Percentiles rank a stretch among this genome's conserved stretches.
Conservation (phyloP, 2,888 invertebrate genomes). For the Epistrophella euchroma region DNA sequence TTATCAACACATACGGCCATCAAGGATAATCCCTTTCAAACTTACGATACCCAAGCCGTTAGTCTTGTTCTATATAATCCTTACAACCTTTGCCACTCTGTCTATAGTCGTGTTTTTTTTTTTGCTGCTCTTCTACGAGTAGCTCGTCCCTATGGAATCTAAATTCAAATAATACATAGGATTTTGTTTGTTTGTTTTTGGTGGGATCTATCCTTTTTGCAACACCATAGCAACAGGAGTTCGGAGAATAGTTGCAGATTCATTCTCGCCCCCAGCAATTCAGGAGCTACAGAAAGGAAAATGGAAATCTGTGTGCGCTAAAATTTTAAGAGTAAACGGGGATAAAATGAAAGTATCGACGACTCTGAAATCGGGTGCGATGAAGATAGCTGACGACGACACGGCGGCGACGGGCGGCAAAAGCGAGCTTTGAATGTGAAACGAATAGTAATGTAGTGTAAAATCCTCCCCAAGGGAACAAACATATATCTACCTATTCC, state of each 20-base stretch:
- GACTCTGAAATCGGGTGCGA: constrained; percentile 29
- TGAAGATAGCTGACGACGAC: not conserved
- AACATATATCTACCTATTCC: constrained; percentile 29
- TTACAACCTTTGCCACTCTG: constrained; percentile 54
- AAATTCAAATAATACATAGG: constrained; percentile 44
- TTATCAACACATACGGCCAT: constrained; percentile 69
- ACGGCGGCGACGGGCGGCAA: no score
- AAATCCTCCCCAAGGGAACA: constrained; percentile 29
- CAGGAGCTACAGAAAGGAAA: constrained; percentile 52
- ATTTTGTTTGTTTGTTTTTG: constrained; percentile 22
- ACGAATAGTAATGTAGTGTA: constrained; percentile 17
- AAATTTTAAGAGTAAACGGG: constrained; percentile 32
- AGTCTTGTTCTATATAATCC: constrained; percentile 66
- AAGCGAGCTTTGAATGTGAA: not conserved
- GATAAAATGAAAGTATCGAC: constrained; percentile 1
- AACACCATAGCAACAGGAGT: constrained; percentile 24
- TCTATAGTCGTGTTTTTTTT: constrained; percentile 49
- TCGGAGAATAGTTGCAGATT: constrained; percentile 20
- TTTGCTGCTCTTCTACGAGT: not conserved
- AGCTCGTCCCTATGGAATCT: constrained; percentile 60
- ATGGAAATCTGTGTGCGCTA: constrained; percentile 42
- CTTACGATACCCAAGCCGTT: constrained; percentile 66
- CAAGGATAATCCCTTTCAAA: constrained; percentile 71
- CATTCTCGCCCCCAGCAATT: constrained; percentile 18
- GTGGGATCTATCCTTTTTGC: not conserved